These are phyloP conservation scores for Hipparchia semele DNA, from an alignment of 2,888 invertebrate species.

Conservation along the genomic window DNA sequence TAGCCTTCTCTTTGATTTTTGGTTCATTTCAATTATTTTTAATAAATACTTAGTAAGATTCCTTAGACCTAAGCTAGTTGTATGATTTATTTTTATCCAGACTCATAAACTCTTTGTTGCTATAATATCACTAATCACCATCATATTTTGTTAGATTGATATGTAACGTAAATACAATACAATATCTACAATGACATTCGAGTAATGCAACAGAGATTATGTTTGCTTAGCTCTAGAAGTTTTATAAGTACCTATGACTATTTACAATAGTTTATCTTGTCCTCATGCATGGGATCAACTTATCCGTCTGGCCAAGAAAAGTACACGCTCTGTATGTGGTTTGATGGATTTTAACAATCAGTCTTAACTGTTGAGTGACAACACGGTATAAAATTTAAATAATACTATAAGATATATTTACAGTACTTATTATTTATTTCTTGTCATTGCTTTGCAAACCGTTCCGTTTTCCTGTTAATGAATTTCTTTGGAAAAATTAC, in stretches of 20 bases:
- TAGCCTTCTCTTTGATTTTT: not conserved
- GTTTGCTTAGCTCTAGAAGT: slow-evolving; percentile 13
- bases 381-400: no score
- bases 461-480: no score
- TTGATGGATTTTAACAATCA: no score
- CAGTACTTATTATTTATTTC: no score
- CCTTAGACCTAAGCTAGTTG: not conserved
- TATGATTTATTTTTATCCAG: slow-evolving; percentile 1
- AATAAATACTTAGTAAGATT: no score
- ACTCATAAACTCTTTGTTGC: slow-evolving; percentile 22
- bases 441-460: no score
- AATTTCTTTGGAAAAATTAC: no score
- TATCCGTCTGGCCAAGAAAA: not conserved
- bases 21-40: not conserved
- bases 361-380: no score
- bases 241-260: not conserved
- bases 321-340: no score
- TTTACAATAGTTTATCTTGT: not conserved
- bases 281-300: not conserved
- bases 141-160: slow-evolving; percentile 20
- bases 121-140: slow-evolving; percentile 10
- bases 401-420: no score
- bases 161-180: slow-evolving; percentile 7
- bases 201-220: slow-evolving; percentile 24
- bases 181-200: slow-evolving; percentile 19